Evolutionary conservation across 2,797 vertebrate genomes (phyloP).

Genomic region (Bovichtus variegatus): DNA sequence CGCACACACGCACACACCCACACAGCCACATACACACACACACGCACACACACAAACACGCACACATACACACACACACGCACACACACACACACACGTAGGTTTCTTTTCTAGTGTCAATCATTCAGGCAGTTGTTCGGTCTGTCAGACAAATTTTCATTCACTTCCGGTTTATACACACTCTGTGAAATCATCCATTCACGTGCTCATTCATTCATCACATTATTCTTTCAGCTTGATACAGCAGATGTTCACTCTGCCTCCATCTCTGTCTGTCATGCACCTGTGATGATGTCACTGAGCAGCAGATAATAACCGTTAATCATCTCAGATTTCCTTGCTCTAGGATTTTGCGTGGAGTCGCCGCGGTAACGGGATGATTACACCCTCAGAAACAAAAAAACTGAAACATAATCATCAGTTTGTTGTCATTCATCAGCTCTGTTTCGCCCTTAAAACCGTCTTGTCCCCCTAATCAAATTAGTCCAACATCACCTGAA

Average conservation of each 20-base stretch:
- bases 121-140: not conserved
- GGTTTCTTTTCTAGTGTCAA: not conserved
- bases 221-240: not conserved
- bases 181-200: not conserved
- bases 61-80: too few relatives aligned
- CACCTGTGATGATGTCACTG: conserved; percentile 16
- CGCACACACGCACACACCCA: too few relatives aligned
- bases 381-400: conserved; percentile 24
- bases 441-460: not conserved
- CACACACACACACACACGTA: too few relatives aligned
- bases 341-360: not conserved
- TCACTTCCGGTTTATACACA: not conserved
- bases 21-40: too few relatives aligned
- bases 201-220: not conserved
- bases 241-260: not conserved
- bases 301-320: conserved; percentile 11
- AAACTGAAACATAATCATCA: not conserved
- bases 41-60: too few relatives aligned
- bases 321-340: conserved; percentile 1
- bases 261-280: not conserved
- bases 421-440: conserved; percentile 3
- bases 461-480: not conserved
- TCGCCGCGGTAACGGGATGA: conserved; percentile 13
- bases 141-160: not conserved
- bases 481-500: conserved; percentile 2